Evolutionary conservation across 2,797 vertebrate genomes (phyloP).

Genomic region (Denticeps clupeoides): DNA sequence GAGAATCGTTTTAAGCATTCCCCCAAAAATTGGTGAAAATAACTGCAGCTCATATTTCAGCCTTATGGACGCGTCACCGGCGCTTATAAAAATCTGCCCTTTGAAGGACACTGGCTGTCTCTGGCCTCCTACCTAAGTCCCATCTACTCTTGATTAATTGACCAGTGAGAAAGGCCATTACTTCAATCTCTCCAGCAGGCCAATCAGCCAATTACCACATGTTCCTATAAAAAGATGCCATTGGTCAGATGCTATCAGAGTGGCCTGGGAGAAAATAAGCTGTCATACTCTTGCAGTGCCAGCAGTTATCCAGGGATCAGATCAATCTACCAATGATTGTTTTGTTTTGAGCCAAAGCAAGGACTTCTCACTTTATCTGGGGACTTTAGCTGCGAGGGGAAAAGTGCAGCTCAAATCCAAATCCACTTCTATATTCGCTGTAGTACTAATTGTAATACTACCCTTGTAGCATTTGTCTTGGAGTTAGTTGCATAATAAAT

Average conservation of each 20-base stretch:
- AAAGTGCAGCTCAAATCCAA: too few relatives aligned
- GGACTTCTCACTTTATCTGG: conserved; percentile 23
- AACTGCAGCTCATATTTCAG: too few relatives aligned
- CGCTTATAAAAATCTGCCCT: conserved; percentile 9
- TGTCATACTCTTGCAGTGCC: conserved; percentile 36
- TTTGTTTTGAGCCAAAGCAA: conserved; percentile 38
- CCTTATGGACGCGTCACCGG: too few relatives aligned
- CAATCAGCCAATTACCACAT: conserved; percentile 36
- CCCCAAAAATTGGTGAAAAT: too few relatives aligned
- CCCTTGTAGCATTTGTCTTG: too few relatives aligned
- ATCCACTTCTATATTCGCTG: too few relatives aligned
- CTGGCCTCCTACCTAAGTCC: not conserved
- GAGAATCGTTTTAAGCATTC: too few relatives aligned
- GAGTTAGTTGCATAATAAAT: too few relatives aligned
- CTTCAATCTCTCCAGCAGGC: conserved; percentile 22
- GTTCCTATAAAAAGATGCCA: conserved; percentile 24
- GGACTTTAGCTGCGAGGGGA: conserved; percentile 15
- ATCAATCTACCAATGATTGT: conserved; percentile 47
- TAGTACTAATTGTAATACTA: too few relatives aligned
- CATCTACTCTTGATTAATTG: conserved; percentile 23
- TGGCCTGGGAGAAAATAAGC: conserved; percentile 38
- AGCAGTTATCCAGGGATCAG: conserved; percentile 40
- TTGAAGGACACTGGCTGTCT: conserved; percentile 25
- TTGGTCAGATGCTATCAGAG: conserved; percentile 30
- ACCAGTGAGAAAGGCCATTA: conserved; percentile 27